Percentiles rank a stretch among this genome's conserved stretches.
phyloP scores from a whole-genome alignment of 2,888 invertebrate species.

The Apotomis turbidana region DNA sequence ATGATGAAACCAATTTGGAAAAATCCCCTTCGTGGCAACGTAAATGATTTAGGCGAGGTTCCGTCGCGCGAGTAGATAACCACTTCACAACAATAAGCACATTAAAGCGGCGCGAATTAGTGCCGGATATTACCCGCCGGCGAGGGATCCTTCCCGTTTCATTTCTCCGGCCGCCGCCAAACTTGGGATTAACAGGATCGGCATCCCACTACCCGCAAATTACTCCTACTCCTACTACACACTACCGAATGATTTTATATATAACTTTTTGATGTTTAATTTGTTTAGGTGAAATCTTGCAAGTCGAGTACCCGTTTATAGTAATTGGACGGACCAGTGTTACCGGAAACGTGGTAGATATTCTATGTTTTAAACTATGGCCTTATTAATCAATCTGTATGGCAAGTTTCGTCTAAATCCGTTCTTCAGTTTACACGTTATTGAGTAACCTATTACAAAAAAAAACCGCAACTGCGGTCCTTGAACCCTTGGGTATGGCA shows the following conservation, averaged over 20 bases:
- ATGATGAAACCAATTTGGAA: not conserved
- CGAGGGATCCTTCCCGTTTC: constrained; percentile 25
- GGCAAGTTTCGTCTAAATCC: no score
- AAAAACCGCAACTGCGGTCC: no score
- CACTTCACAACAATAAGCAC: constrained; percentile 28
- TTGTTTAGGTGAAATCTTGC: not conserved
- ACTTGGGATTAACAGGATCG: constrained; percentile 28
- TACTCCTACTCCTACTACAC: not conserved
- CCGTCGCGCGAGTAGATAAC: not conserved
- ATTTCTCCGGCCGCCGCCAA: constrained; percentile 14
- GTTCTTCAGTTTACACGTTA: no score
- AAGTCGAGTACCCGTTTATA: no score
- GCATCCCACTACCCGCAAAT: constrained; percentile 1
- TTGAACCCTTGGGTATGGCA: no score
- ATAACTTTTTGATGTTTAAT: not conserved
- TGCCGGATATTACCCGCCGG: constrained; percentile 19
- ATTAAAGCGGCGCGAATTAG: constrained; percentile 21
- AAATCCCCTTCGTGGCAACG: not conserved
- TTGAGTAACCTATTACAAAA: no score
- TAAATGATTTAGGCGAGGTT: not conserved
- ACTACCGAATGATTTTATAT: not conserved
- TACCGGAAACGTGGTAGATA: no score
- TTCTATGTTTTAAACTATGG: no score
- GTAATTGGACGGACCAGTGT: no score
- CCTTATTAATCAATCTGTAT: no score